phyloP scores from a whole-genome alignment of 2,797 vertebrate species.

The Numenius phaeopus region DNA sequence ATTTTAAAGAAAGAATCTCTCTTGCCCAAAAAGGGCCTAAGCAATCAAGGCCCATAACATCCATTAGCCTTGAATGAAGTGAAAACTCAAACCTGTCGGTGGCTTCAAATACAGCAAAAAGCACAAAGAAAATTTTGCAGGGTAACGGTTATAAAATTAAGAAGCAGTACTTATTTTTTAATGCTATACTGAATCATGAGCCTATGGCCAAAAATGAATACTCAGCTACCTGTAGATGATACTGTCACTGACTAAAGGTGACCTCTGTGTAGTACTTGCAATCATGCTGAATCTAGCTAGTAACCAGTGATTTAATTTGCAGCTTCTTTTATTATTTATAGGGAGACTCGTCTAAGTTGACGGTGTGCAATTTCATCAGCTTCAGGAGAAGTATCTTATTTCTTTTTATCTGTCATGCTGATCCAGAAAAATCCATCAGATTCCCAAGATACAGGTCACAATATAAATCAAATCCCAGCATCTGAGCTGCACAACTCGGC shows the following conservation, averaged over 20 bases:
- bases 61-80: neutral
- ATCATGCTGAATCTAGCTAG: neutral
- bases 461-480: slow-evolving; percentile 19
- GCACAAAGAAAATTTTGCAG: neutral
- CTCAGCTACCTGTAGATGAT: neutral
- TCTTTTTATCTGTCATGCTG: neutral
- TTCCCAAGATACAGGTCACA: neutral
- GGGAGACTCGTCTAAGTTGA: neutral
- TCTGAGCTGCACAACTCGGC: neutral
- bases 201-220: neutral
- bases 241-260: neutral
- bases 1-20: neutral
- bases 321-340: slow-evolving; percentile 54
- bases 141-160: neutral
- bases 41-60: neutral
- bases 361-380: neutral
- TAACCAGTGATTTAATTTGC: slow-evolving; percentile 2
- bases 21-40: neutral
- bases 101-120: neutral
- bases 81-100: neutral
- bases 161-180: neutral
- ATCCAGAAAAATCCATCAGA: slow-evolving; percentile 29
- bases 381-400: slow-evolving; percentile 17
- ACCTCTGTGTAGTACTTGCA: neutral
- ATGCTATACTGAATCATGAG: neutral